Percentiles rank a stretch among this genome's conserved stretches.
Evolutionary conservation across 2,113 vertebrate genomes (phyloP).

Genomic region (Heterotis niloticus): DNA sequence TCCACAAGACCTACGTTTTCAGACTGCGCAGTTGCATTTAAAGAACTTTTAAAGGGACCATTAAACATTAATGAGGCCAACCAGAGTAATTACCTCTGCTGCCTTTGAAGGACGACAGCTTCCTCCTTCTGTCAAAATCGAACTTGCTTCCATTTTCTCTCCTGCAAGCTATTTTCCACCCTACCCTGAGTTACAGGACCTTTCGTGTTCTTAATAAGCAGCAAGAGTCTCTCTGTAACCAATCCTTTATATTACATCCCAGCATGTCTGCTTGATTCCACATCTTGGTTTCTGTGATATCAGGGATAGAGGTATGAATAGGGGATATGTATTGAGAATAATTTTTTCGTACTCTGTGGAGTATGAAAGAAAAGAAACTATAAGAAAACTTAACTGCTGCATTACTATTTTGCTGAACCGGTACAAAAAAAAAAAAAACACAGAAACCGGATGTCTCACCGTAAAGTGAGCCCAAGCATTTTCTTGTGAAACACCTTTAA

Average conservation of each 20-base stretch:
- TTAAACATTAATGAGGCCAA: slow-evolving; percentile 27
- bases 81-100: slow-evolving; percentile 16
- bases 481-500: too few relatives aligned
- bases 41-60: not conserved
- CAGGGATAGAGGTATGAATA: not conserved
- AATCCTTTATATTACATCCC: too few relatives aligned
- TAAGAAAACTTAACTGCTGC: too few relatives aligned
- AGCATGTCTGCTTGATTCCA: not conserved
- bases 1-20: slow-evolving; percentile 9
- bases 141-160: not conserved
- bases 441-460: too few relatives aligned
- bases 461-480: too few relatives aligned
- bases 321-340: too few relatives aligned
- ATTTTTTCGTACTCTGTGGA: too few relatives aligned
- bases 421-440: too few relatives aligned
- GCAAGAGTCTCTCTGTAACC: too few relatives aligned
- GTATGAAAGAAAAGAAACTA: too few relatives aligned
- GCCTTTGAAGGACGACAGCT: not conserved
- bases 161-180: not conserved
- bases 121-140: not conserved
- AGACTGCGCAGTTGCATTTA: not conserved
- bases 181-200: not conserved
- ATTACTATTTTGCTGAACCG: too few relatives aligned
- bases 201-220: not conserved
- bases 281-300: not conserved